Evolutionary conservation across 1,140 invertebrate genomes (phyloP).

Genomic region (Drosophila novamexicana): DNA sequence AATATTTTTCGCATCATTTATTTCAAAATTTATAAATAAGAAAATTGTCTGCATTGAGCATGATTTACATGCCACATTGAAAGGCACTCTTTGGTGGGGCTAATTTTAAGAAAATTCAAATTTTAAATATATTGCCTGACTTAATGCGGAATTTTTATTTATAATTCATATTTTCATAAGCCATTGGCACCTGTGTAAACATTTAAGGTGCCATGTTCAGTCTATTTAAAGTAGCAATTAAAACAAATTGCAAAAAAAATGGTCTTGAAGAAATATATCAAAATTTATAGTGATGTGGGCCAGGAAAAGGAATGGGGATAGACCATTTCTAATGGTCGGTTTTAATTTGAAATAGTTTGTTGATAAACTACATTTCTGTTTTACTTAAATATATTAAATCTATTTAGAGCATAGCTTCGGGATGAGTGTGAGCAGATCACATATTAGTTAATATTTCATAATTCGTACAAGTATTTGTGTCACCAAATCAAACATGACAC

Average conservation of each 20-base stretch:
- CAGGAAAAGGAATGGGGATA: background rate
- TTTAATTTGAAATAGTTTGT: no score
- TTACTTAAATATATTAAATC: no score
- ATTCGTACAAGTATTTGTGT: no score
- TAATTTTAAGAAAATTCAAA: slow-evolving; percentile 14
- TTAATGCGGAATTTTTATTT: slow-evolving; percentile 18
- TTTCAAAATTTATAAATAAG: slow-evolving; percentile 17
- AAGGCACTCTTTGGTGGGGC: background rate
- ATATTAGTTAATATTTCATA: no score
- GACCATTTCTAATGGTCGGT: no score
- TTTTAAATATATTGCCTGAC: slow-evolving; percentile 1
- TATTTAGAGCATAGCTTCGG: no score
- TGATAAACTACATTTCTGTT: no score
- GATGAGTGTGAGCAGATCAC: no score
- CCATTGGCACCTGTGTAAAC: slow-evolving; percentile 33
- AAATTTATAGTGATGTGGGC: background rate
- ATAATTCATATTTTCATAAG: slow-evolving; percentile 12
- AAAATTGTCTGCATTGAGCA: slow-evolving; percentile 21
- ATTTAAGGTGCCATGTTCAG: slow-evolving; percentile 22
- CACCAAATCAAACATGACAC: no score
- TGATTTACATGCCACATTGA: slow-evolving; percentile 37
- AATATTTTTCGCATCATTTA: slow-evolving; percentile 17
- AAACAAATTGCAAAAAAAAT: background rate
- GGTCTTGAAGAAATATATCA: background rate
- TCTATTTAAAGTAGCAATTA: slow-evolving; percentile 14